Evolutionary conservation across 2,888 invertebrate genomes (phyloP), one percentile per base, ranked within the genome.

Genomic region (Zonitis immaculata): DNA sequence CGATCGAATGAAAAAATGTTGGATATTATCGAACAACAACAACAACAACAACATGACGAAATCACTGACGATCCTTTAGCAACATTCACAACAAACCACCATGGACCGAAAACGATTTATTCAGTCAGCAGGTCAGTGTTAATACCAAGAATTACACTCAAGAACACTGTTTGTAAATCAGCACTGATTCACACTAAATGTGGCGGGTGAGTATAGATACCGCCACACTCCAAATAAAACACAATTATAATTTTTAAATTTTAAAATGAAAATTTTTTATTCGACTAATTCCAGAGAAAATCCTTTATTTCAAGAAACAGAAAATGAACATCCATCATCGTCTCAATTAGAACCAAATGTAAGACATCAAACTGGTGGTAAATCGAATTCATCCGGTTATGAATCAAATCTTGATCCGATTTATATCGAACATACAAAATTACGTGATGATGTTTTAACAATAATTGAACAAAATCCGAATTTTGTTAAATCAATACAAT

Each of bases 61-160:
- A 65, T 72, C 45, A 72, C 76, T 62, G 78, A 77, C 53, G 80
- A 82, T 67, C 82, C 82, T 51, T 73, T 82, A 62, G 80, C 79
- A 42, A 79, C 79, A 27, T 66, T 72, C 51, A 67, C 70, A 49
- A 57, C 69, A 47, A 44, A 66, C 50, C 25, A 58, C 49, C 50
- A 48, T 47, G 58, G 58, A 68, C 78, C 77, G 75, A 78, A 79
- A 57, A 78, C 78, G 62, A 81, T 82, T 57, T 81, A 82, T 47
- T 78, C 78, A 9, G 79, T 81, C 45, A 80, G 81, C 56, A 79
- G 81, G 58, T 82, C 79, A 68, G 82, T 82, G n/a, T 78, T 79
- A 6, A 78, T 80, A 44, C 74, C 79, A 0, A 79, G 81, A 1
- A 78, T 72, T 47, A 60, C 64, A 39, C 64, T 69, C 64, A 66